Conservation (phyloP, 2,888 invertebrate species). For the Cataglyphis livida region DNA sequence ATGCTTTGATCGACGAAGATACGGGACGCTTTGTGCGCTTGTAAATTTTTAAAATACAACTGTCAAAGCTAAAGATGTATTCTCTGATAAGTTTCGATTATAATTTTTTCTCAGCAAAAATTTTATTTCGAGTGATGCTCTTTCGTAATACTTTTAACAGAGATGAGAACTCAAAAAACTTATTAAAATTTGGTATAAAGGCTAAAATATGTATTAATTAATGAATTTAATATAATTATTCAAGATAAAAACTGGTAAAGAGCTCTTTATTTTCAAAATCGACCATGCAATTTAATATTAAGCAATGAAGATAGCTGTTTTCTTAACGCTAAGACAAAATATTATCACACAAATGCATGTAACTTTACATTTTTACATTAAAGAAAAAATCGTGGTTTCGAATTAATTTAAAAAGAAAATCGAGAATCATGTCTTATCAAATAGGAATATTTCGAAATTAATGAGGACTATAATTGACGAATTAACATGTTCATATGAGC, state of each 20-base stretch:
- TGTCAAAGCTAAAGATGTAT: neutral
- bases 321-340: neutral
- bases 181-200: neutral
- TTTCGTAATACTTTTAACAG: neutral
- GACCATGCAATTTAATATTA: neutral
- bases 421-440: neutral
- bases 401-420: neutral
- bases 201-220: neutral
- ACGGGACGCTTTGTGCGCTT: neutral
- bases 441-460: neutral
- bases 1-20: neutral
- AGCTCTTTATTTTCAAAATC: neutral
- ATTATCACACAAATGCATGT: neutral
- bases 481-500: neutral
- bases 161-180: neutral
- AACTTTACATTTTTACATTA: neutral
- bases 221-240: constrained; percentile 7
- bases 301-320: neutral
- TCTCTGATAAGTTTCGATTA: neutral
- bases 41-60: neutral
- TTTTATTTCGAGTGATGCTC: neutral
- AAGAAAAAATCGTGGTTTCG: neutral
- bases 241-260: neutral
- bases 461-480: constrained; percentile 2
- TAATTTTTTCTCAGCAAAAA: neutral